These are phyloP conservation scores for Crotophaga sulcirostris DNA, from an alignment of 2,113 vertebrate species.

Conservation along the genomic window DNA sequence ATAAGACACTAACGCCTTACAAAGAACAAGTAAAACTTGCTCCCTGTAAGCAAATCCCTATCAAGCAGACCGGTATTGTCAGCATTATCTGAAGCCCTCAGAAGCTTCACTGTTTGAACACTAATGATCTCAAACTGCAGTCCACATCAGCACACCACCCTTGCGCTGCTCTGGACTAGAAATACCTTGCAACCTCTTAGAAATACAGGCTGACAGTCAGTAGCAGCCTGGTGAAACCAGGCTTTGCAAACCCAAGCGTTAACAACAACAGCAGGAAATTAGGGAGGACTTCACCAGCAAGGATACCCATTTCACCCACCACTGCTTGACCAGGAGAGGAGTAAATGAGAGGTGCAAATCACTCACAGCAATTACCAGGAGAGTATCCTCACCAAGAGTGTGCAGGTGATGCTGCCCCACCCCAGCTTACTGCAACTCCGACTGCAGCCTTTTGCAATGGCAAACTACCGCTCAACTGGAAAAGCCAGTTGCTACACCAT, in stretches of 20 bases:
- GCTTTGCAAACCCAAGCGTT: neutral
- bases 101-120: neutral
- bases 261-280: accelerated
- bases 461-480: slow-evolving; percentile 23
- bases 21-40: neutral
- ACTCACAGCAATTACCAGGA: neutral
- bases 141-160: accelerated
- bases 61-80: neutral
- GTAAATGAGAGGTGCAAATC: neutral
- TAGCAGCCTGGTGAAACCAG: neutral
- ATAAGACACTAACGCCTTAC: neutral
- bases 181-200: accelerated
- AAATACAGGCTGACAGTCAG: neutral
- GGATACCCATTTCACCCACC: neutral
- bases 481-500: slow-evolving; percentile 49
- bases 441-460: slow-evolving; percentile 12
- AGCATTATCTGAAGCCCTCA: neutral
- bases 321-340: neutral
- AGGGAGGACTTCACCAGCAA: neutral
- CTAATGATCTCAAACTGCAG: neutral
- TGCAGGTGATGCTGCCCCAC: slow-evolving; percentile 55
- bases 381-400: neutral
- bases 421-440: slow-evolving; percentile 32
- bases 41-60: neutral
- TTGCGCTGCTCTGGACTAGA: neutral